A percentile compares a stretch with the other conserved stretches of the same genome.
Conservation (phyloP, 2,113 vertebrate species). For the Pagrus major region DNA sequence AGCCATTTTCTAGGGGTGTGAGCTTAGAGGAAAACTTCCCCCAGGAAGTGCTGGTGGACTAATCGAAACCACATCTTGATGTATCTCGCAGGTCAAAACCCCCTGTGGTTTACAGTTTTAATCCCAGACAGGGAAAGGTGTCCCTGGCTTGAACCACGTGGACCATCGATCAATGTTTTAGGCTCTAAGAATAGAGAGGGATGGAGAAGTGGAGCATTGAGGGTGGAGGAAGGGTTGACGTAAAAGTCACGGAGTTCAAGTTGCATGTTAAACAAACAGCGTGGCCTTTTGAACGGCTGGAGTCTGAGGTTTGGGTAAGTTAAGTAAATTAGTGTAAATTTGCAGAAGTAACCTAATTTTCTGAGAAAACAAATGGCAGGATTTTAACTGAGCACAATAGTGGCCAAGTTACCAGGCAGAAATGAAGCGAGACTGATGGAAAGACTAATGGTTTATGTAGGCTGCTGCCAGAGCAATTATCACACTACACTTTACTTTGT, state of each 20-base stretch:
- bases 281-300: slow-evolving; percentile 65
- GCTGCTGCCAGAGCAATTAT: slow-evolving; percentile 66
- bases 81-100: slow-evolving; percentile 53
- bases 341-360: slow-evolving; percentile 86
- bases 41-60: slow-evolving; percentile 54
- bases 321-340: slow-evolving; percentile 86
- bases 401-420: slow-evolving; percentile 60
- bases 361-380: slow-evolving; percentile 83
- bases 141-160: slow-evolving; percentile 52
- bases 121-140: slow-evolving; percentile 58
- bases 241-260: slow-evolving; percentile 77
- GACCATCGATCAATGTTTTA: slow-evolving; percentile 47
- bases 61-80: slow-evolving; percentile 72
- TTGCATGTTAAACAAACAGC: slow-evolving; percentile 85
- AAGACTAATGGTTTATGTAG: slow-evolving; percentile 77
- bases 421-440: slow-evolving; percentile 80
- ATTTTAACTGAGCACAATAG: slow-evolving; percentile 83
- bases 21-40: slow-evolving; percentile 60
- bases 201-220: slow-evolving; percentile 21
- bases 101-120: slow-evolving; percentile 52
- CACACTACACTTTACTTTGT: slow-evolving; percentile 45
- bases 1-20: slow-evolving; percentile 36
- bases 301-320: slow-evolving; percentile 75
- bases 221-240: slow-evolving; percentile 53
- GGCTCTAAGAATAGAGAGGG: slow-evolving; percentile 48